Evolutionary conservation across 2,888 invertebrate genomes (phyloP).

Genomic region (Fabriciana adippe): DNA sequence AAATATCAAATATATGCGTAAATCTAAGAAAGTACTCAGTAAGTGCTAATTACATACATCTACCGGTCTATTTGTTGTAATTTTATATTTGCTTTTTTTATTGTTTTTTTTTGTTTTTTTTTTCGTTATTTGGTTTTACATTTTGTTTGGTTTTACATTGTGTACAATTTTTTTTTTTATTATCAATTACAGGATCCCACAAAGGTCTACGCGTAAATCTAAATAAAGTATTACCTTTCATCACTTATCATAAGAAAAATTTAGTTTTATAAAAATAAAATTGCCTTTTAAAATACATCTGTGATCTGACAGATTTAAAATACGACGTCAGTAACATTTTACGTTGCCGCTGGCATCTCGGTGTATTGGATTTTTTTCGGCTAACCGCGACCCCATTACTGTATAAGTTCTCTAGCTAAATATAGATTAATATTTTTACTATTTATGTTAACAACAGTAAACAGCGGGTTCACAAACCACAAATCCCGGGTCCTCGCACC

Average conservation of each 20-base stretch:
- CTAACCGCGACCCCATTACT: conserved; percentile 6
- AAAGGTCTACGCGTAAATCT: neutral
- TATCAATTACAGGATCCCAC: too few species aligned
- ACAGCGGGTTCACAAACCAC: too few species aligned
- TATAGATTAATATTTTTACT: neutral
- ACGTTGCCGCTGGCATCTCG: conserved; percentile 18
- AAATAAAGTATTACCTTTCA: neutral
- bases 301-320: conserved; percentile 17
- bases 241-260: conserved; percentile 1
- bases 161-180: too few species aligned
- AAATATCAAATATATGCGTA: too few species aligned
- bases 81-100: too few species aligned
- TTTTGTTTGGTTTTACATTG: too few species aligned
- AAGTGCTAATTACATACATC: too few species aligned
- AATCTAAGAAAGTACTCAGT: too few species aligned
- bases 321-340: conserved; percentile 20
- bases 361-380: conserved; percentile 22
- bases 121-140: too few species aligned
- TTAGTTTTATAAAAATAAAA: conserved; percentile 16
- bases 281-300: neutral
- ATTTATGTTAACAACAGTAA: neutral
- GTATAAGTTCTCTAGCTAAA: conserved; percentile 1
- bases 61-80: too few species aligned
- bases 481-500: neutral
- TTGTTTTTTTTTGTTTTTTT: too few species aligned